Base-by-base conservation (phyloP, 2,888 invertebrate genomes). In the Agrotis segetum region DNA sequence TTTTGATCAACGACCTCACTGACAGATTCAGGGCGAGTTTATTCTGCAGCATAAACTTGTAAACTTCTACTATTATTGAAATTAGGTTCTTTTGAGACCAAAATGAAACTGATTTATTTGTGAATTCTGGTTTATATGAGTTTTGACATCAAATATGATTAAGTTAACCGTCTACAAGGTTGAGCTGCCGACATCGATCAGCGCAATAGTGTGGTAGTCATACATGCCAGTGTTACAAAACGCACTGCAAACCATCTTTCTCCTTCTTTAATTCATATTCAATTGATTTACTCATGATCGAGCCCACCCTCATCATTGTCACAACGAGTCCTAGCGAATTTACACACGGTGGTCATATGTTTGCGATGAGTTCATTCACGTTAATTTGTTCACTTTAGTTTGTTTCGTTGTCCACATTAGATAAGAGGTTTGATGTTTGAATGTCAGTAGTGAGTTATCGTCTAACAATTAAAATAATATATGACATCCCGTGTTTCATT, bases 401-500 rank as follows among this genome's bases (percentile, higher is more conserved):
- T 85, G 87, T 93, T 93, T 91, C 84, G 91, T 94, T 93, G 86
- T 88, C 88, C 93, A 92, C 94, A 92, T 91, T 93, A 93, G 93
- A 78, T 93, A 92, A 92, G 93, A 92, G 92, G 89, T 92, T 95
- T 92, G 93, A 92, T 95, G 94, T 94, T 94, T 94, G 92, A 93
- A 92, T 95, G 95, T 94, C 92, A 91, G 95, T 96, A 96, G 96
- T 93, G 92, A 91, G 90, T 94, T 93, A 91, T 88, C 88, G 92
- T 95, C 93, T 90, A 92, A 93, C 94, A 94, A 93, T 94, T 93
- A 90, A 94, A 92, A 93, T 95, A 95, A 96, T 96, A 94, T 96
- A 96, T 96, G 96, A 96, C 96, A 96, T 95, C 95, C 95, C 95
- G 96, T 96, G 96, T 96, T 96, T 96, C 94, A 96, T 96, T 96